Evolutionary conservation across 2,888 invertebrate species (phyloP), one percentile per base, ranked within the genome.

Genomic region (Lycia hirtaria): DNA sequence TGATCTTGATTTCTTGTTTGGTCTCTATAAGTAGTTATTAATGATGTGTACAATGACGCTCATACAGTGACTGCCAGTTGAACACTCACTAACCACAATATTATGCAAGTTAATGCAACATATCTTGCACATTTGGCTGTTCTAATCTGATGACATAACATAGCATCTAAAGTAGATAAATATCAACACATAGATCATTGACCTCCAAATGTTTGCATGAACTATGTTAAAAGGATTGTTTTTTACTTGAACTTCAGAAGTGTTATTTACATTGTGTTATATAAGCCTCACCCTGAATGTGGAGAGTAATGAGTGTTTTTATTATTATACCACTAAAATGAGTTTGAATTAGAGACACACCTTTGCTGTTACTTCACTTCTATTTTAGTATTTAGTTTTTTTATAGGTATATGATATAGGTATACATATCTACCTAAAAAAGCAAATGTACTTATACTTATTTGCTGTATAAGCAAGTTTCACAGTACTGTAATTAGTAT

Each of bases 131-230:
- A 15, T 32, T 32, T 22, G 30, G 32, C 3, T 22, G 40, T 15
- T 22, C 22, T 50, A 45, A 45, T 45, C 33, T 33, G 26, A 26
- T 22, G 4, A 6, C 10, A 4, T 20, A 22, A 12, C 40, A 4
- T 15, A 10, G 44, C 12, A 20, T 30, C 14, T 10, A 14, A 53
- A 28, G 19, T 30, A 56, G 14, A 51, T 9, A 26, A 20, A 9
- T 32, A 26, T 38, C 48, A 52, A 54, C 38, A 28, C 6, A 38
- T 40, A 53, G 54, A 55, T 61, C 59, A 63, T 22, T 60, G 57
- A 60, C 49, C 60, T 58, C 19, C 53, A 22, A 38, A 49, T 56
- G 51, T 53, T 61, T 56, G 51, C 52, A 55, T 59, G 41, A 60
- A 56, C 51, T 47, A 47, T 51, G 32, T 40, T 41, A 47, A 50